Base-by-base conservation (phyloP, 2,113 vertebrate species). In the Dissostichus mawsoni region DNA sequence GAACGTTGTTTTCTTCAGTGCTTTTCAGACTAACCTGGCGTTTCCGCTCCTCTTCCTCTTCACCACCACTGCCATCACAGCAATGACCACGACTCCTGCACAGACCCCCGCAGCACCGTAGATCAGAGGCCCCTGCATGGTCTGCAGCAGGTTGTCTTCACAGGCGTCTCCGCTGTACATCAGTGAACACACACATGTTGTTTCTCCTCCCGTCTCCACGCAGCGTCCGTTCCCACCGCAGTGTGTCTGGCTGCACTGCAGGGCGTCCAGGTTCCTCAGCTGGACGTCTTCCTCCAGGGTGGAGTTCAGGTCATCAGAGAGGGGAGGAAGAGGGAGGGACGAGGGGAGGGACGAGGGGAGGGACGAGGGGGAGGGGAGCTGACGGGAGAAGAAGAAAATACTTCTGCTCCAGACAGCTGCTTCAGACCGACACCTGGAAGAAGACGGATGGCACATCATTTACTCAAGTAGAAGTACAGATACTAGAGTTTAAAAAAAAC, bases 191-290 rank as follows among this genome's bases (percentile, higher is more conserved):
- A 72, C 80, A 9, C 97, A 99, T 0, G 8, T 85, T 0, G 76
- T 86, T 7, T 23, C 71, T 8, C 87, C 93, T 0, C 85, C 79
- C 16, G 70, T 79, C 0, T 92, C 36, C 17, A 83, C 79, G 0
- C 98, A 98, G 11, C 69, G 86, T 0, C 97, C 96, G 0, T 90
- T 95, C 61, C 94, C 92, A 11, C 91, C 94, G 80, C 97, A 98
- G 0, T 58, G 94, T 9, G 78, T 85, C 0, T 89, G 88, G 72
- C 87, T 92, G 79, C 97, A 98, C 0, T 91, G 83, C 53, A 85
- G 48, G 0, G 89, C 80, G 1, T 94, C 92, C 78, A 96, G 61
- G 14, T 94, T 89, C 59, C 76, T 87, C 4, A 81, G 83, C 0
- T 84, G 62, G 25, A 77, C 33, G 12, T 83, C 83, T 8, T 47